Percentiles rank a stretch among this genome's conserved stretches.
Evolutionary conservation across 2,888 invertebrate species (phyloP).

Genomic region (Oligia latruncula): DNA sequence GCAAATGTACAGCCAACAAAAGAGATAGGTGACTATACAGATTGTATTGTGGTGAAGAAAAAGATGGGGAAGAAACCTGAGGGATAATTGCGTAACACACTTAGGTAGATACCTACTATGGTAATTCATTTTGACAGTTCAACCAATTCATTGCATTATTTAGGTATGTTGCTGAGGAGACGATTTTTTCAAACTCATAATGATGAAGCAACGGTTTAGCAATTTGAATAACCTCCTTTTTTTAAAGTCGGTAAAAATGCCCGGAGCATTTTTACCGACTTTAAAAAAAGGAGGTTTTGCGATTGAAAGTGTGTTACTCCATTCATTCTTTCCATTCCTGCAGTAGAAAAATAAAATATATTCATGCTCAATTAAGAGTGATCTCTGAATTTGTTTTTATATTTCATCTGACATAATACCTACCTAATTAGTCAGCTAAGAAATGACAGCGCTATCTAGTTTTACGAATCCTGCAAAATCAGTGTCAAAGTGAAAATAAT

Average conservation of each 20-base stretch:
- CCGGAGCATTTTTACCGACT: too few species aligned
- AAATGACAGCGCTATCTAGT: not conserved
- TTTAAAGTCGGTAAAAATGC: not conserved
- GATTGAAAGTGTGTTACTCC: not conserved
- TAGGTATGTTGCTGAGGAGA: not conserved
- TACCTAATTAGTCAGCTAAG: not conserved
- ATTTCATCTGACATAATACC: not conserved
- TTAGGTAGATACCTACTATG: not conserved
- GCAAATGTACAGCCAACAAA: slow-evolving; percentile 43
- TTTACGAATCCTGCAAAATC: not conserved
- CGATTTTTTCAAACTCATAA: not conserved
- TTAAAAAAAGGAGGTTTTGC: too few species aligned
- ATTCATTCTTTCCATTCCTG: not conserved
- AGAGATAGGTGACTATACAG: not conserved
- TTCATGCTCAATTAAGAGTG: not conserved
- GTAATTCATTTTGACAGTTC: not conserved
- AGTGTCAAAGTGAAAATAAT: not conserved
- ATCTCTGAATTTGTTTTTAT: not conserved
- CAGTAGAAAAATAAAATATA: not conserved
- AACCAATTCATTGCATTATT: not conserved
- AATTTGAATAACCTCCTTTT: not conserved
- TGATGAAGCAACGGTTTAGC: not conserved
- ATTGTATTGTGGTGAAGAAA: not conserved
- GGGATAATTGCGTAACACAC: not conserved
- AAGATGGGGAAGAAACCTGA: not conserved